Percentiles rank a stretch among this genome's conserved stretches.
Conservation (phyloP, 2,888 invertebrate species). For the Xanthostigma xanthostigma region DNA sequence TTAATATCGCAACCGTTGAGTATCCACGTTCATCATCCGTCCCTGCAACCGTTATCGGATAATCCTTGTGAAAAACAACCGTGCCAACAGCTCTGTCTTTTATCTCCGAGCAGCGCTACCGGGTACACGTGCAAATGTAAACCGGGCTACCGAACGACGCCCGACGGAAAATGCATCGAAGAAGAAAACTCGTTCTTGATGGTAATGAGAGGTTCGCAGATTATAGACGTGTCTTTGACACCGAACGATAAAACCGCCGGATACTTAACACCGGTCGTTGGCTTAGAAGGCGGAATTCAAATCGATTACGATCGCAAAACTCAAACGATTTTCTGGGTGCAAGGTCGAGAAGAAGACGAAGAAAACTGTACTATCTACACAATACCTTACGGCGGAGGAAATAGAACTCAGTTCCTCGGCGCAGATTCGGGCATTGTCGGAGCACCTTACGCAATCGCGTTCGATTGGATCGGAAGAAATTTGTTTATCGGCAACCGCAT, state of each 20-base stretch:
- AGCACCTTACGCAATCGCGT: slow-evolving; percentile 79
- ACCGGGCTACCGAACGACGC: slow-evolving; percentile 57
- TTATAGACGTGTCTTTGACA: slow-evolving; percentile 67
- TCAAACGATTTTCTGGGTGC: slow-evolving; percentile 76
- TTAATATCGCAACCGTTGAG: slow-evolving; percentile 89
- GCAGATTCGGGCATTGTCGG: slow-evolving; percentile 75
- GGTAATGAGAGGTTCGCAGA: slow-evolving; percentile 78
- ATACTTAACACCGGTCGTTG: slow-evolving; percentile 73
- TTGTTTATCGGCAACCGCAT: slow-evolving; percentile 81
- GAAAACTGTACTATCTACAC: slow-evolving; percentile 71
- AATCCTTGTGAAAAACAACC: slow-evolving; percentile 61
- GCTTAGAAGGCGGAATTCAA: slow-evolving; percentile 73
- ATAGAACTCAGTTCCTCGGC: slow-evolving; percentile 68
- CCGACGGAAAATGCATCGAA: slow-evolving; percentile 59
- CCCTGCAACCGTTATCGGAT: slow-evolving; percentile 66
- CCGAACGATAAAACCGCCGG: slow-evolving; percentile 64
- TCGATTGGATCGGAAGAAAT: slow-evolving; percentile 95
- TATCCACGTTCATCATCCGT: slow-evolving; percentile 89
- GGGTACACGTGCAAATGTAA: slow-evolving; percentile 86
- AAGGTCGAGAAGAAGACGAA: slow-evolving; percentile 60
- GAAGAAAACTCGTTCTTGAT: slow-evolving; percentile 82
- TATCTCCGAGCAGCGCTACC: slow-evolving; percentile 55
- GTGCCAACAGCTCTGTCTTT: slow-evolving; percentile 84
- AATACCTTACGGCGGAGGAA: slow-evolving; percentile 74
- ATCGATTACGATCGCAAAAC: slow-evolving; percentile 84